Conservation (phyloP, 2,113 vertebrate genomes). For the Ceuthmochares aereus region DNA sequence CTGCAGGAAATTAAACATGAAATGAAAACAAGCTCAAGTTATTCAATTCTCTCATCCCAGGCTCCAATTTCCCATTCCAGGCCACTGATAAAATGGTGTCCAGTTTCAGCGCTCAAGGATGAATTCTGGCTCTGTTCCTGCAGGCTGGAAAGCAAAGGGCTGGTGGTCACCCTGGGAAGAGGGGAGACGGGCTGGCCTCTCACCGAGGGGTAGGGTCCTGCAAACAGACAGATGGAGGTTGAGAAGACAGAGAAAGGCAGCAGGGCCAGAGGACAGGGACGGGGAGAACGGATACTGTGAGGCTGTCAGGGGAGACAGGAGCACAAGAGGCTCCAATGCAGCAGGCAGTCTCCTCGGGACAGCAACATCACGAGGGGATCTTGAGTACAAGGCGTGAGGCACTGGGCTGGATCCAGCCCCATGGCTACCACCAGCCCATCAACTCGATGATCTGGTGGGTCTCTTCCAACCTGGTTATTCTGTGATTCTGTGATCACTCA, state of each 20-base stretch:
- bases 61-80: slow-evolving; percentile 83
- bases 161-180: neutral
- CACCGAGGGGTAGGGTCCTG: neutral
- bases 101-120: slow-evolving; percentile 69
- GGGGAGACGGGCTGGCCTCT: neutral
- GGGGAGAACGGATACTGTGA: neutral
- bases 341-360: neutral
- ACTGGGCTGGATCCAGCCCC: neutral
- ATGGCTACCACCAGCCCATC: neutral
- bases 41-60: slow-evolving; percentile 86
- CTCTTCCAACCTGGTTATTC: too few relatives aligned
- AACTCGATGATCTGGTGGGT: too few relatives aligned
- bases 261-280: neutral
- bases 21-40: slow-evolving; percentile 92
- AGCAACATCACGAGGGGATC: neutral
- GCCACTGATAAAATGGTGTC: slow-evolving; percentile 82
- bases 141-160: slow-evolving; percentile 37
- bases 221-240: neutral
- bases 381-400: neutral
- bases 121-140: slow-evolving; percentile 72
- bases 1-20: slow-evolving; percentile 98
- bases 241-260: neutral
- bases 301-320: neutral
- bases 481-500: too few relatives aligned
- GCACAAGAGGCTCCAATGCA: accelerated